Evolutionary conservation across 1,140 invertebrate species (phyloP).

Genomic region (Phenacoccus solenopsis): DNA sequence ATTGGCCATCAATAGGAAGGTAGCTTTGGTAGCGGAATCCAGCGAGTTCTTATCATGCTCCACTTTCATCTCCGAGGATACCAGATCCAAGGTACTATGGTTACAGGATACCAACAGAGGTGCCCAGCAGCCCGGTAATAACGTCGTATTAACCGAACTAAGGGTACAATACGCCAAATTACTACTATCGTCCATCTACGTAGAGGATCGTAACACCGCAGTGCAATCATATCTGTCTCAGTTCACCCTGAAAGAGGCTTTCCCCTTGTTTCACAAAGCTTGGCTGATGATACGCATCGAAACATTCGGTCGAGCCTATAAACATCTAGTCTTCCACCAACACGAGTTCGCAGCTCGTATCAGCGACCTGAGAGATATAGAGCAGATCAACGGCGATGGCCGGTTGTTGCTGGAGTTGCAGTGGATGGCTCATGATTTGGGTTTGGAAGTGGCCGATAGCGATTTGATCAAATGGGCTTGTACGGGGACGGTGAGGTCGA

Average conservation of each 20-base stretch:
- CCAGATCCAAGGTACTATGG: neutral
- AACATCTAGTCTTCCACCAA: neutral
- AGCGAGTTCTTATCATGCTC: conserved; percentile 20
- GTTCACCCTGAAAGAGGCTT: conserved; percentile 39
- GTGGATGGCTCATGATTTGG: conserved; percentile 34
- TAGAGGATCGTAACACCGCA: conserved; percentile 24
- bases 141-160: conserved; percentile 24
- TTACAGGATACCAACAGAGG: neutral
- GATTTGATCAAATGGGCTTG: conserved; percentile 35
- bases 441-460: conserved; percentile 35
- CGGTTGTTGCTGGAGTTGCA: conserved; percentile 34
- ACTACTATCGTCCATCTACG: conserved; percentile 28
- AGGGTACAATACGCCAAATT: conserved; percentile 34
- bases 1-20: conserved; percentile 37
- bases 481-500: conserved; percentile 21
- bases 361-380: conserved; percentile 22
- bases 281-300: conserved; percentile 38
- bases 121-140: neutral
- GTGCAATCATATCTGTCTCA: conserved; percentile 31
- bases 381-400: conserved; percentile 28
- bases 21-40: conserved; percentile 35
- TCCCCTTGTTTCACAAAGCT: conserved; percentile 37
- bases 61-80: conserved; percentile 28
- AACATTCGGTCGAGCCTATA: neutral
- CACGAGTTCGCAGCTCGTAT: neutral